Conservation (phyloP, 2,113 vertebrate genomes). For the Isichthys henryi region DNA sequence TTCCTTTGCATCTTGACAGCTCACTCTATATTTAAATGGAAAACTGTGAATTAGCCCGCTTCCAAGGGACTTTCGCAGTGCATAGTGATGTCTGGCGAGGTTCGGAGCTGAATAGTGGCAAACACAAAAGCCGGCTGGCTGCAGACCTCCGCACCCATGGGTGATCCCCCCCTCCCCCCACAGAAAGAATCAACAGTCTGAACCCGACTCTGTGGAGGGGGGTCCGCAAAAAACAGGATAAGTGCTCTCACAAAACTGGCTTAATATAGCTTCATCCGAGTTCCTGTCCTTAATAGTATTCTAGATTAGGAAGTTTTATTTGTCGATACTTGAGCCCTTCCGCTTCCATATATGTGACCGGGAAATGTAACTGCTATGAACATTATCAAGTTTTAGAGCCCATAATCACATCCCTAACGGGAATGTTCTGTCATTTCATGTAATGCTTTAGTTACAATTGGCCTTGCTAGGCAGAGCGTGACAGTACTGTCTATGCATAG, state of each 20-base stretch:
- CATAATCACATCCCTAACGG: background rate
- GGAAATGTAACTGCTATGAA: background rate
- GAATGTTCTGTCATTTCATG: background rate
- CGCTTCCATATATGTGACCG: background rate
- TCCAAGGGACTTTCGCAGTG: slow-evolving; percentile 47
- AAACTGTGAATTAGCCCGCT: slow-evolving; percentile 58
- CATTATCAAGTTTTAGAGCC: background rate
- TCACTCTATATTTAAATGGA: slow-evolving; percentile 58
- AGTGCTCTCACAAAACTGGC: background rate
- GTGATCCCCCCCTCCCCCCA: background rate
- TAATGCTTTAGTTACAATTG: background rate
- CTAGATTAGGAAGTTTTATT: background rate
- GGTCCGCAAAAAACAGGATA: background rate
- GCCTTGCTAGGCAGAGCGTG: background rate
- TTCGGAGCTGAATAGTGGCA: slow-evolving; percentile 10
- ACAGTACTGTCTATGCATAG: background rate
- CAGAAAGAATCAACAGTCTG: background rate
- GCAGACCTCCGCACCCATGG: background rate
- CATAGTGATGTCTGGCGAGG: slow-evolving; percentile 50
- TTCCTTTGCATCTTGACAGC: slow-evolving; percentile 19
- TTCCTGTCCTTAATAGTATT: background rate
- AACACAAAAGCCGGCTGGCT: background rate
- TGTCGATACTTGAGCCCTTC: background rate
- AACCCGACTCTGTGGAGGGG: background rate
- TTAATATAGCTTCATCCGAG: background rate